phyloP scores from a whole-genome alignment of 2,113 vertebrate species.

The Salminus brasiliensis region DNA sequence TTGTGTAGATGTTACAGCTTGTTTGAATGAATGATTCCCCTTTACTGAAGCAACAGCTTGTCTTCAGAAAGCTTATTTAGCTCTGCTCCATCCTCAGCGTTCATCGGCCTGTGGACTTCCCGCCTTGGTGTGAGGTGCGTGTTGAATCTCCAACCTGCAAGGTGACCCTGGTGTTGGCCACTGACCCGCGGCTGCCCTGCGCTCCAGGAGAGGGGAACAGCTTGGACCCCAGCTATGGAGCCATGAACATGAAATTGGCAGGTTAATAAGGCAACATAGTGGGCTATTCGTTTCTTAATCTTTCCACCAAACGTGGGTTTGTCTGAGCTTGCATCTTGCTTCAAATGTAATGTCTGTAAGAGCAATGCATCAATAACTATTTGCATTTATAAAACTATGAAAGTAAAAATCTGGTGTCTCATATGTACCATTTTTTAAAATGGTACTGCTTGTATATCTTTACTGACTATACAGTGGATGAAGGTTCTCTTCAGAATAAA shows the following conservation, averaged over 20 bases:
- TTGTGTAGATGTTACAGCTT: too few species aligned
- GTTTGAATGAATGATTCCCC: too few species aligned
- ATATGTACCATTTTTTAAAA: background rate
- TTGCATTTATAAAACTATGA: background rate
- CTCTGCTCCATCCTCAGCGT: constrained; percentile 71
- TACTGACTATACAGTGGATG: background rate
- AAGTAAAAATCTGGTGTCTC: background rate
- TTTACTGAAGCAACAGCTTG: background rate
- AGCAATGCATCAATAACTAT: background rate
- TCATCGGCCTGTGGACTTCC: constrained; percentile 91
- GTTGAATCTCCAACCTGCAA: constrained; percentile 85
- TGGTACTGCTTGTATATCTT: background rate
- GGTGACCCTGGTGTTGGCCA: constrained; percentile 85
- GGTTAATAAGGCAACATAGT: constrained; percentile 41
- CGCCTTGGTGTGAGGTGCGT: constrained; percentile 84
- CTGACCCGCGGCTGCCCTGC: constrained; percentile 84
- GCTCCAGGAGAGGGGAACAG: constrained; percentile 54
- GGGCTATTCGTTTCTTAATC: background rate
- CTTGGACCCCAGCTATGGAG: constrained; percentile 65
- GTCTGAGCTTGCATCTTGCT: constrained; percentile 9
- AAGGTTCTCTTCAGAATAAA: background rate
- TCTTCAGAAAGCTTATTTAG: background rate
- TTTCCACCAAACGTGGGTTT: background rate
- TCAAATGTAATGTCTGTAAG: constrained; percentile 27
- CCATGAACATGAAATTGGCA: constrained; percentile 48